These are phyloP conservation scores for Cephalopterus ornatus DNA, from an alignment of 2,113 vertebrate species.

Conservation along the genomic window DNA sequence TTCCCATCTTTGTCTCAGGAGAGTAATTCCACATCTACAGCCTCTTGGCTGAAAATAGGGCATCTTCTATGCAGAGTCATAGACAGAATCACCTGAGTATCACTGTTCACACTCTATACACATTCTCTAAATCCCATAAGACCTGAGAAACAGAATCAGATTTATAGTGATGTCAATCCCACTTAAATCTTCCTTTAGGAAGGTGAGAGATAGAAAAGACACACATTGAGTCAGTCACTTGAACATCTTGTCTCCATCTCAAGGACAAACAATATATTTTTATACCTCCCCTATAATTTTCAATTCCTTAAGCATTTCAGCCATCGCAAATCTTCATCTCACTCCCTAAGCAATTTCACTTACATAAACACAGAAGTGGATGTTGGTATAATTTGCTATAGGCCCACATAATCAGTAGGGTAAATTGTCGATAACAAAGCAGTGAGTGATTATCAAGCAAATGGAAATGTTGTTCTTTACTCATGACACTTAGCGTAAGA, in stretches of 20 bases:
- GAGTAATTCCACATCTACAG: not conserved
- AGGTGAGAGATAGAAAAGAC: not conserved
- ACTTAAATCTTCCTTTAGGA: slow-evolving; percentile 9
- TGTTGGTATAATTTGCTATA: not conserved
- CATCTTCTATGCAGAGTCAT: not conserved
- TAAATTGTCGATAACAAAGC: slow-evolving; percentile 29
- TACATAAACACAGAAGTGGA: not conserved
- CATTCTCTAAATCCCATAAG: not conserved
- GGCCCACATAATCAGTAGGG: not conserved
- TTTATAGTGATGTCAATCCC: not conserved
- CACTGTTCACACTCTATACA: not conserved
- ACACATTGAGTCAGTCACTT: not conserved
- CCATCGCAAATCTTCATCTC: not conserved
- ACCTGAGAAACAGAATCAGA: not conserved
- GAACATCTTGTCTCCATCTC: not conserved
- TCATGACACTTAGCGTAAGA: not conserved
- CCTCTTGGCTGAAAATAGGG: not conserved
- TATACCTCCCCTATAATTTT: not conserved
- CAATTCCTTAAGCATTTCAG: slow-evolving; percentile 7
- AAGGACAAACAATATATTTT: slow-evolving; percentile 24
- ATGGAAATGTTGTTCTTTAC: not conserved
- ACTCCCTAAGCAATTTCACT: not conserved
- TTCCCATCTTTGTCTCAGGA: not conserved
- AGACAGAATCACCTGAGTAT: not conserved
- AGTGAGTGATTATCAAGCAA: not conserved